Percentiles rank a stretch among this genome's conserved stretches.
phyloP scores from a whole-genome alignment of 2,888 invertebrate species.

The Pheosia tremula region DNA sequence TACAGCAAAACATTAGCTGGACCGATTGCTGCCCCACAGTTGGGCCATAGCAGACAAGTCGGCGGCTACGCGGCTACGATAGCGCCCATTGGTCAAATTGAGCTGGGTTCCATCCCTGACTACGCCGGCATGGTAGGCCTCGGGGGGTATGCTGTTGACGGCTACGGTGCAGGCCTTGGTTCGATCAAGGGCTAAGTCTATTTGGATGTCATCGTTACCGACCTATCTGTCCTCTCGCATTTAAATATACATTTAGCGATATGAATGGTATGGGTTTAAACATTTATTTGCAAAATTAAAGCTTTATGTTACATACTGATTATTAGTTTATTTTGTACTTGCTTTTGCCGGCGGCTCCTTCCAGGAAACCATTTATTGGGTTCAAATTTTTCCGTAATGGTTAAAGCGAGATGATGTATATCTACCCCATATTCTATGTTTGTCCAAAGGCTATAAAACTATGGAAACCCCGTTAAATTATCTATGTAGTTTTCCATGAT shows the following conservation, averaged over 20 bases:
- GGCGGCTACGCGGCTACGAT: conserved; percentile 37
- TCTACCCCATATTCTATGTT: too few species aligned
- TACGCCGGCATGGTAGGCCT: conserved; percentile 22
- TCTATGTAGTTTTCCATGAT: too few species aligned
- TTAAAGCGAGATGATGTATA: too few species aligned
- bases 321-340: background rate
- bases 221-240: conserved; percentile 38
- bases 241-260: conserved; percentile 34
- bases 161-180: conserved; percentile 14
- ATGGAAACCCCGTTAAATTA: too few species aligned
- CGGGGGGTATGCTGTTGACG: conserved; percentile 26
- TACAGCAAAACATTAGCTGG: conserved; percentile 31
- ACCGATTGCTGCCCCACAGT: conserved; percentile 15
- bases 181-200: conserved; percentile 2
- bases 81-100: conserved; percentile 24
- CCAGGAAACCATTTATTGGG: too few species aligned
- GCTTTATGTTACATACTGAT: background rate
- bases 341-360: too few species aligned
- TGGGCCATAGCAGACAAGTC: conserved; percentile 12
- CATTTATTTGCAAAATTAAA: conserved; percentile 30
- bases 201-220: conserved; percentile 16
- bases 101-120: conserved; percentile 19
- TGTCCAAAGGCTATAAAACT: too few species aligned
- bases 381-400: too few species aligned
- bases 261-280: conserved; percentile 33